Base-by-base conservation (phyloP, 2,113 vertebrate genomes). In the Ammodytes marinus region DNA sequence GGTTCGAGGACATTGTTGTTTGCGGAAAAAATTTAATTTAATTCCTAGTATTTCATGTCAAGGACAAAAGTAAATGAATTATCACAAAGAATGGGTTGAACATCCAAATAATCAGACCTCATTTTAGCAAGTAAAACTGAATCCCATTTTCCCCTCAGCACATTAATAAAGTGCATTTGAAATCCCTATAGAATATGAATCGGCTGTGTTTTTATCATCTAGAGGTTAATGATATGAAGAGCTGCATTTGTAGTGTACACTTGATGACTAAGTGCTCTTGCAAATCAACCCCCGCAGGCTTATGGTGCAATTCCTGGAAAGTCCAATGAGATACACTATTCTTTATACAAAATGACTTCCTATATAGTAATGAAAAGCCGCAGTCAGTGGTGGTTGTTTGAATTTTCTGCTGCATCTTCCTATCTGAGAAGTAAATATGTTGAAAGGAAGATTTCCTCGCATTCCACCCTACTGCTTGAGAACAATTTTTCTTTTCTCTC, bases 241-340 rank as follows among this genome's bases (percentile, higher is more conserved):
- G 79, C 76, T 82, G 76, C 61, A 66, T 86, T 69, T 78, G 80
- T 87, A 80, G 82, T 83, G 75, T 80, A 74, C 86, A 78, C 65
- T 90, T 89, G 87, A 90, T 93, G 90, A 92, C 80, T 77, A 84
- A 90, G 87, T 86, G 85, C 82, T 91, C 87, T 87, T 86, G 82
- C 70, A 88, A 27, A 90, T 87, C 90, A 86, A 49, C 59, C 79
- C 85, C 77, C 88, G 73, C 77, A 81, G 80, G 84, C 87, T 85
- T 83, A 81, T 83, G 75, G 70, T 77, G 72, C 73, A 85, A 74
- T 69, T 87, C 78, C 53, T 49, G 53, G 70, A 52, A 77, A 74
- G 52, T 72, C 69, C 69, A 59, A 64, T 69, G 74, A 70, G 57
- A 66, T 74, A 79, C 64, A 76, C 52, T 15, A 43, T 46, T 66